Evolutionary conservation across 2,888 invertebrate species (phyloP), one percentile per base, ranked within the genome.

Genomic region (Campopleginae sp.): DNA sequence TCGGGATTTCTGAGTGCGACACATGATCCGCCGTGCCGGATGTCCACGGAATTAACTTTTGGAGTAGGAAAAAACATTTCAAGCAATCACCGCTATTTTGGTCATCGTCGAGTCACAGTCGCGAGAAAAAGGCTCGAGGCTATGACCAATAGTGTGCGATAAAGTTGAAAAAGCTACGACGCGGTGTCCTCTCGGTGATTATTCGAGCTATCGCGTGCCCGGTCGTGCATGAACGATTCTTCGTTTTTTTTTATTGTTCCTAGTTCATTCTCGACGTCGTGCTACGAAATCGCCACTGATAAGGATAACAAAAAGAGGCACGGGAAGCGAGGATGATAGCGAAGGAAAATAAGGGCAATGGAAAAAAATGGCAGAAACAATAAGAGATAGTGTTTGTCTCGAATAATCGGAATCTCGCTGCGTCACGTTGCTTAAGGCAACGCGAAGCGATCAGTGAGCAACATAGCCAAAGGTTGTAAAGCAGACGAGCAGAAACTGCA

Each of bases 361-460:
- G 54, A 80, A 77, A 19, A 38, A 74, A 23, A 23, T 27, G n/a
- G 31, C 14, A 17, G 31, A 54, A 14, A 38, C 0, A 38, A 38
- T 5, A 5, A 23, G n/a, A 17, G 54, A 54, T 66, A 72, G 76
- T 54, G 68, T 48, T 44, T 61, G 82, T 76, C 58, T 46, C 23
- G 54, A 51, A 54, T 23, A 48, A 70, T 48, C 14, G 66, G 23
- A 46, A 65, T 77, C 86, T 89, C 91, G 88, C 92, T 92, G 86
- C 90, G 88, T 88, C 87, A 89, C 87, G 90, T 91, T 91, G 90
- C 91, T 76, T 48, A 68, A 51, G 86, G 92, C 89, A 91, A 92
- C 89, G 88, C 90, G 88, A 88, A 89, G 88, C 90, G 90, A 87
- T 86, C 86, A 91, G 92, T 89, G 90, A 76, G 72, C 51, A 74